A percentile compares a stretch with the other conserved stretches of the same genome.
Evolutionary conservation across 1,140 invertebrate genomes (phyloP).

Genomic region (Dryas iulia): DNA sequence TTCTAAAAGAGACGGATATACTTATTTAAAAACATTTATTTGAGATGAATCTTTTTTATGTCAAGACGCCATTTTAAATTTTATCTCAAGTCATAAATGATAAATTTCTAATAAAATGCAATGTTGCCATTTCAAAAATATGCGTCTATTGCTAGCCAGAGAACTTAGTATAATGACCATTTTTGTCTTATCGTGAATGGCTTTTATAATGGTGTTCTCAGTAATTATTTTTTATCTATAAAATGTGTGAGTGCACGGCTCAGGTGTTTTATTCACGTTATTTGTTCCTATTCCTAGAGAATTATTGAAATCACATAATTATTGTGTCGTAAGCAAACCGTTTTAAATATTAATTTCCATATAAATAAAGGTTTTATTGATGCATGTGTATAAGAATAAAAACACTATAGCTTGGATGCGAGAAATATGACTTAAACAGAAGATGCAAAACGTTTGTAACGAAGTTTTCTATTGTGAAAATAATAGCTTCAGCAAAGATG

Average conservation of each 20-base stretch:
- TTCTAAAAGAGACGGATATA: neutral
- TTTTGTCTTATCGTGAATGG: neutral
- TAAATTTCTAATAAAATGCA: neutral
- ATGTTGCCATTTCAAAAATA: neutral
- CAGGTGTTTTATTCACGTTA: neutral
- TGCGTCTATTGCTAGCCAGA: neutral
- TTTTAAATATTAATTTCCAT: neutral
- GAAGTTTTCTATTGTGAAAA: neutral
- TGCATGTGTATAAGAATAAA: neutral
- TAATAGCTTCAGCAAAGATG: neutral
- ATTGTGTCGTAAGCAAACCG: neutral
- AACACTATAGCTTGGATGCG: neutral
- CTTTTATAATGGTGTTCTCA: neutral
- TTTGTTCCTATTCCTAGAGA: neutral
- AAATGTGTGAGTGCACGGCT: neutral
- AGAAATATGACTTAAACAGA: neutral
- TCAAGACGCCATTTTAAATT: constrained; percentile 15
- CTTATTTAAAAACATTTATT: constrained; percentile 1
- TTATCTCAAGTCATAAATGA: neutral
- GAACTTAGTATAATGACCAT: neutral
- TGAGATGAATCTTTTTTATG: neutral
- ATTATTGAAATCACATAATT: neutral
- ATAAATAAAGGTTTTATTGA: neutral
- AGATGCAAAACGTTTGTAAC: neutral
- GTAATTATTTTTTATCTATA: neutral